Percentiles rank a stretch among this genome's conserved stretches.
These are phyloP conservation scores for Dicyrtoma fusca DNA, from an alignment of 2,888 invertebrate species.

Conservation along the genomic window DNA sequence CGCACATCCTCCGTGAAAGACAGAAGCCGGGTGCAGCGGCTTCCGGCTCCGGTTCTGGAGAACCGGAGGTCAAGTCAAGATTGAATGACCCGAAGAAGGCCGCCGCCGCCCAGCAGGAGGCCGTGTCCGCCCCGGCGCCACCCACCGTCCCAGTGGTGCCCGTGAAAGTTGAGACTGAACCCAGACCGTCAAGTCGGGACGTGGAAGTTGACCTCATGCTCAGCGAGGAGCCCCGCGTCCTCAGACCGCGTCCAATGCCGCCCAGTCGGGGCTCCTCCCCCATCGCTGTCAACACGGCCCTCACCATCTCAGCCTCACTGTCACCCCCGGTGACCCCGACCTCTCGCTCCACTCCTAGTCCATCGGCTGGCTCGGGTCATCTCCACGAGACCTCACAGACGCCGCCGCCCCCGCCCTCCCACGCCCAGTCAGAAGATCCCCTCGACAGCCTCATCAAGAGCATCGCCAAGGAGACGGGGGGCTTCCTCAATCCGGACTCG, in stretches of 20 bases:
- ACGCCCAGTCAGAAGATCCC: constrained; percentile 63
- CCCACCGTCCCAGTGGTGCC: background rate
- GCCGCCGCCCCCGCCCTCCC: constrained; percentile 37
- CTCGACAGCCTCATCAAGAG: constrained; percentile 78
- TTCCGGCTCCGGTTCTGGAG: constrained; percentile 57
- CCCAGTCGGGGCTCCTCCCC: constrained; percentile 38
- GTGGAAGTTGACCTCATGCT: constrained; percentile 46
- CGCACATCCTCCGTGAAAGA: constrained; percentile 61
- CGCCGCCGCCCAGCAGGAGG: no score
- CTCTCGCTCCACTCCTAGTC: constrained; percentile 55
- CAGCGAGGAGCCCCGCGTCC: constrained; percentile 46
- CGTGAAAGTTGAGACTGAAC: constrained; percentile 32
- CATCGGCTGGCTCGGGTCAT: constrained; percentile 44
- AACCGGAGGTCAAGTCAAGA: background rate
- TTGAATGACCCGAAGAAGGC: no score
- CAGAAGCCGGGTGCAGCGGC: constrained; percentile 66
- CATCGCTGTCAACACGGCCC: constrained; percentile 2
- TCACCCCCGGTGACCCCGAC: constrained; percentile 55
- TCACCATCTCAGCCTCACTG: constrained; percentile 28
- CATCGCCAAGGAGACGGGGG: constrained; percentile 68
- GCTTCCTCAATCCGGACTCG: constrained; percentile 47
- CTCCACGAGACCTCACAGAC: constrained; percentile 43
- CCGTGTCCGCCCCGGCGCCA: no score
- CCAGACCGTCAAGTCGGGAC: constrained; percentile 10
- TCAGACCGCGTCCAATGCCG: constrained; percentile 44